Evolutionary conservation across 2,797 vertebrate genomes (phyloP).

Genomic region (Peromyscus melanophrys): DNA sequence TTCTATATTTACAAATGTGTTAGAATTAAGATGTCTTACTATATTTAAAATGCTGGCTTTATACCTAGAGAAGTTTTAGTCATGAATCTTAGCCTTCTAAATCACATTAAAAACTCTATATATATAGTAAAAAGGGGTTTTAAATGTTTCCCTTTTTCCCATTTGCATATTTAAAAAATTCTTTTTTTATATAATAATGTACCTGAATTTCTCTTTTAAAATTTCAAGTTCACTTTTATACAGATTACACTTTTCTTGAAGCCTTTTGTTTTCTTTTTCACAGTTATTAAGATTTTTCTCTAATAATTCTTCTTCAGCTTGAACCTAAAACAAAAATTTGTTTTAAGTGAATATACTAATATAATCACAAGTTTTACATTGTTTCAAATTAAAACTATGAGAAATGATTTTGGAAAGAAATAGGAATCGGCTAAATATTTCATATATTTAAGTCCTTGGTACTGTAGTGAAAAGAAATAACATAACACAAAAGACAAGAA

Average conservation of each 20-base stretch:
- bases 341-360: slow-evolving; percentile 69
- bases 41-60: slow-evolving; percentile 57
- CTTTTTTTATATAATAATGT: slow-evolving; percentile 63
- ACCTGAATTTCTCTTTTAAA: slow-evolving; percentile 90
- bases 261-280: slow-evolving; percentile 89
- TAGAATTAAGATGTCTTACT: slow-evolving; percentile 24
- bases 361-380: slow-evolving; percentile 8
- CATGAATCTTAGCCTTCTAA: slow-evolving; percentile 52
- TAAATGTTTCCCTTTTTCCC: slow-evolving; percentile 45
- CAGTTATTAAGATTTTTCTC: slow-evolving; percentile 87
- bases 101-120: slow-evolving; percentile 37
- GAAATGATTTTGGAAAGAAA: slow-evolving; percentile 65
- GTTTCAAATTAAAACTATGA: slow-evolving; percentile 62
- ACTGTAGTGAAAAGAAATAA: background rate
- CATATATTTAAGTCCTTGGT: background rate
- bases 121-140: slow-evolving; percentile 49
- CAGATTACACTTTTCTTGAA: slow-evolving; percentile 87
- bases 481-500: background rate
- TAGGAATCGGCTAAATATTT: background rate
- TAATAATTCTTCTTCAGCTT: slow-evolving; percentile 87
- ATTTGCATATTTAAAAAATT: slow-evolving; percentile 48
- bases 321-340: slow-evolving; percentile 87
- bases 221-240: slow-evolving; percentile 88
- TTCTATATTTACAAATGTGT: slow-evolving; percentile 2
- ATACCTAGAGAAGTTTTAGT: slow-evolving; percentile 59